phyloP scores from a whole-genome alignment of 23 tunicate species.

The Halocynthia roretzi region DNA sequence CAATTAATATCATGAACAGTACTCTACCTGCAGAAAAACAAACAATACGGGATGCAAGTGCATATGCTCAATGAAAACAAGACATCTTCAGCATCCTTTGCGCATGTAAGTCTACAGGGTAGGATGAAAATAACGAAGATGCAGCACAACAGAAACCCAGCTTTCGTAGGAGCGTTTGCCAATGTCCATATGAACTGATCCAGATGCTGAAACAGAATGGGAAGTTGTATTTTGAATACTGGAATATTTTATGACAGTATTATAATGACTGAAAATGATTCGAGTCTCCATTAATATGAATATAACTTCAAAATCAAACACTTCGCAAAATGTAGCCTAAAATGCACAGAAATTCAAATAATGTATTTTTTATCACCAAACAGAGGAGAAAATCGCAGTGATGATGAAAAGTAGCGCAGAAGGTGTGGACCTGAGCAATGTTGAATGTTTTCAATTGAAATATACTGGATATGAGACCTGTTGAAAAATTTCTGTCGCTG shows the following conservation, averaged over 20 bases:
- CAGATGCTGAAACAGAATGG: constrained; percentile 27
- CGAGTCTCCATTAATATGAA: too few relatives aligned
- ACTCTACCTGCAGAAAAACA: constrained; percentile 83
- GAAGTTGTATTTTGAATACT: too few relatives aligned
- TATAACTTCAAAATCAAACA: too few relatives aligned
- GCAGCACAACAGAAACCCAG: constrained; percentile 64
- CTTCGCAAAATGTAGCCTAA: too few relatives aligned
- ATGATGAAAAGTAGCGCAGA: too few relatives aligned
- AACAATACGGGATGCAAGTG: constrained; percentile 69
- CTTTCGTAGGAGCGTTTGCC: constrained; percentile 74
- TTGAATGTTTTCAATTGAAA: too few relatives aligned
- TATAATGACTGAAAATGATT: too few relatives aligned
- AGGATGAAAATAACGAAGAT: constrained; percentile 43
- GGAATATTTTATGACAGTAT: too few relatives aligned
- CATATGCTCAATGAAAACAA: constrained; percentile 60
- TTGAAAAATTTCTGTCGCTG: constrained; percentile 23
- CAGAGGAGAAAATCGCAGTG: too few relatives aligned
- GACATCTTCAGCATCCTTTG: constrained; percentile 60
- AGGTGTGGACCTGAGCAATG: too few relatives aligned
- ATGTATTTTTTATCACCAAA: too few relatives aligned
- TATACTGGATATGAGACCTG: constrained; percentile 26
- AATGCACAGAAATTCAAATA: too few relatives aligned
- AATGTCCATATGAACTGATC: constrained; percentile 30
- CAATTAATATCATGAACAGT: background rate
- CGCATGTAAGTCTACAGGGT: constrained; percentile 70